These are phyloP conservation scores for Acropternis orthonyx DNA, from an alignment of 2,797 vertebrate species.

Conservation along the genomic window DNA sequence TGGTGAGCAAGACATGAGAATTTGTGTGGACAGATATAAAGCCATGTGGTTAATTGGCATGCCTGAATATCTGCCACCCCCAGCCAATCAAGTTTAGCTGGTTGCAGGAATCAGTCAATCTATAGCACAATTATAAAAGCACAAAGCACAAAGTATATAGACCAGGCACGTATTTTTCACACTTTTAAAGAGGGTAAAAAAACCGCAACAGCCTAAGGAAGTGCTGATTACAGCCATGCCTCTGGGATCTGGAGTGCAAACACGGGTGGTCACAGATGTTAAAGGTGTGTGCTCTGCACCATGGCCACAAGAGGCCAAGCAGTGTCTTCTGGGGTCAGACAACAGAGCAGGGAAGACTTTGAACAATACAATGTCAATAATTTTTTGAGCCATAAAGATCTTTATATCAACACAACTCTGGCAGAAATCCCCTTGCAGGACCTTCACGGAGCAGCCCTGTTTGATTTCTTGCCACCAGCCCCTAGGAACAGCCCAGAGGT, in stretches of 20 bases:
- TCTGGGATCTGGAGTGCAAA: background rate
- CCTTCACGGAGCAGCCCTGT: rapidly evolving
- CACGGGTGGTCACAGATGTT: background rate
- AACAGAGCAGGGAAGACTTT: background rate
- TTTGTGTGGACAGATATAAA: background rate
- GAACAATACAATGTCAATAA: background rate
- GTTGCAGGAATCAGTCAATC: background rate
- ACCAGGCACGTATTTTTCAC: background rate
- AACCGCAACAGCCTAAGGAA: background rate
- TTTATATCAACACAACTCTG: background rate
- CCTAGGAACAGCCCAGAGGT: background rate
- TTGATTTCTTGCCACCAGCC: background rate
- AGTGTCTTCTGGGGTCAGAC: background rate
- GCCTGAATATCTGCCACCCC: background rate
- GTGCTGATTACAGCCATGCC: background rate
- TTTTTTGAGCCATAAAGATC: background rate
- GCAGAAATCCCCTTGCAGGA: background rate
- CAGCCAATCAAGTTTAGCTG: background rate
- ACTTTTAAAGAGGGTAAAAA: background rate
- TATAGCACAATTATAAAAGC: background rate
- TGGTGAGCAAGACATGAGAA: conserved; percentile 23
- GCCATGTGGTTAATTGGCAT: background rate
- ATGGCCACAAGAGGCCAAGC: background rate
- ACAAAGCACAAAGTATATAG: background rate
- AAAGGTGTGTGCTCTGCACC: rapidly evolving